Conservation (phyloP, 2,113 vertebrate genomes). For the Lepidothrix coronata region DNA sequence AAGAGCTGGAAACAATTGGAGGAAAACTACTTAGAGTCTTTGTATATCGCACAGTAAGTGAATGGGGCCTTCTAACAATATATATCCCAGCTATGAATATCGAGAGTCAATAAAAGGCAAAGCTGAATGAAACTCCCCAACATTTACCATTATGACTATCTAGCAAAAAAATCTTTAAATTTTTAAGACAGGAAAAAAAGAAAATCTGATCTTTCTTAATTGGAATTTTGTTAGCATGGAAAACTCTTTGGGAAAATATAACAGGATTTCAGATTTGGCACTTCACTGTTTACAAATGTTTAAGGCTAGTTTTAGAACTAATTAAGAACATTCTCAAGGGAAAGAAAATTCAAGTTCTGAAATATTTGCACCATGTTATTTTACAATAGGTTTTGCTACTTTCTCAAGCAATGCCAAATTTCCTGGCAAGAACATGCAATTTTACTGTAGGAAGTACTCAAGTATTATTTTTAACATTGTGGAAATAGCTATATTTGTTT, state of each 20-base stretch:
- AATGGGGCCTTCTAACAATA: background rate
- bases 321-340: background rate
- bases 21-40: slow-evolving; percentile 92
- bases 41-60: slow-evolving; percentile 92
- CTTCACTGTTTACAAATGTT: background rate
- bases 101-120: background rate
- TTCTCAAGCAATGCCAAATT: background rate
- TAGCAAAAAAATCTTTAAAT: background rate
- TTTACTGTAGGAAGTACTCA: background rate
- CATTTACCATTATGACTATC: background rate
- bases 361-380: background rate
- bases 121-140: background rate
- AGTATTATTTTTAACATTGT: background rate
- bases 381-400: background rate
- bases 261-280: background rate
- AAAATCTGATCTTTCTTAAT: background rate
- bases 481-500: background rate
- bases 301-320: background rate
- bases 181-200: background rate
- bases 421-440: background rate
- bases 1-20: slow-evolving; percentile 88
- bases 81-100: background rate
- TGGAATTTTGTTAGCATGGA: background rate
- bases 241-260: background rate
- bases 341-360: background rate